Base-by-base conservation (phyloP, 2,113 vertebrate species). In the Paratilapia polleni region DNA sequence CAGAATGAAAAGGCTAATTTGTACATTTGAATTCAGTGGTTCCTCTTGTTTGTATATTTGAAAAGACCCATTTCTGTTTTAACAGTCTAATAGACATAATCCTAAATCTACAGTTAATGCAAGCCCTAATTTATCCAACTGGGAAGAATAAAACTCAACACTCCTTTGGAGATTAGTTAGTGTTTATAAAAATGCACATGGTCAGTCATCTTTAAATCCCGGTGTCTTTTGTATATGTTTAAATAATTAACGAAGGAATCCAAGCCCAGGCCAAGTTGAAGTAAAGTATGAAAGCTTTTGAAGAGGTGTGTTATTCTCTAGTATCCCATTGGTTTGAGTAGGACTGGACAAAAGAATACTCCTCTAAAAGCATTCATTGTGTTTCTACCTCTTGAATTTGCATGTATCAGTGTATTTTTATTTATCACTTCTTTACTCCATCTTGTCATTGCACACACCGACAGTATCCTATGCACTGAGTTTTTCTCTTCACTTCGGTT, bases 51-150 rank as follows among this genome's bases (percentile, higher is more conserved):
- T 52, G 26, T 73, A n/a, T 31, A 6, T 73, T 73, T 52, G 47
- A 52, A 73, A 52, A 14, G 17, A 73, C 43, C 11, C 4, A 73
- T 52, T 52, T 52, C 20, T 73, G 17, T 73, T 73, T 52, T 31
- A 52, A 73, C 68, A 34, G 41, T 49, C 64, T 49, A 68, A 49
- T 49, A 68, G 41, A 49, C 22, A 68, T 68, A 68, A 68, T 28
- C 64, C 41, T 49, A 11, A 15, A 0, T 68, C 41, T 68, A 49
- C 64, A 68, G 47, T n/a, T 73, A 73, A 73, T 73, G 47, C 47
- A 73, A 66, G 62, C 14, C n/a, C 34, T 47, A 79, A 79, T 79
- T 79, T 19, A 64, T 79, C n/a, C 60, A 38, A 41, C 22, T 22
- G 52, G 24, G 52, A 80, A 58, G 52, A 68, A 58, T 26, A 57